Base-by-base conservation (phyloP, 1,140 invertebrate genomes). In the Dinoponera quadriceps region DNA sequence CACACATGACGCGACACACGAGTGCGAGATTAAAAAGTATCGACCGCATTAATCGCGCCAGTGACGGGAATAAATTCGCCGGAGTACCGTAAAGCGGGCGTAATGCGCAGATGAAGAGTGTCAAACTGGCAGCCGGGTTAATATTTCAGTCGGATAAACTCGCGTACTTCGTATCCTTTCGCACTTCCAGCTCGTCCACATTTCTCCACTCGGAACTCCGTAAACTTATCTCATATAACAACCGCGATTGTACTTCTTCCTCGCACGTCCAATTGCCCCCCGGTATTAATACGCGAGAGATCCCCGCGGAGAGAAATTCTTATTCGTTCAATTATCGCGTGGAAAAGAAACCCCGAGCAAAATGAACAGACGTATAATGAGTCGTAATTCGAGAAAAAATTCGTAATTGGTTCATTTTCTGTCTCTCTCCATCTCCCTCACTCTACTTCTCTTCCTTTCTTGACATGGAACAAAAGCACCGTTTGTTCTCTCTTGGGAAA, bases 101-200 rank as follows among this genome's bases (percentile, higher is more conserved):
- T 77, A 77, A 77, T 77, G 29, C 48, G 48, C 18, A 68, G 54
- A 66, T 77, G 74, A 77, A 68, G 74, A 77, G 44, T 77, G 74
- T 77, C 74, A 77, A 54, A 66, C 27, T 66, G 29, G 48, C 48
- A 63, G 62, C 27, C 5, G 20, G 48, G 48, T 77, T 77, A 77
- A 77, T 77, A 54, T 66, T 77, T 77, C 73, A 68, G 62, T 77
- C 20, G 16, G 48, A 20, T 68, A 77, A n/a, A 68, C 63, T 68
- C 48, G 44, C 48, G n/a, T 44, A 49, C 25, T 59, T 63, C 72
- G 22, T 65, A 63, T 77, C n/a, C 60, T 33, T 22, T 63, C 38
- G n/a, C 44, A 20, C 22, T 20, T 75, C 55, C 5, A 74, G 62
- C 60, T 54, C 74, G 33, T 38, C 9, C 11, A 33, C 20, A 18